Base-by-base conservation (phyloP, 1,140 invertebrate genomes). In the Micrasema longulum region DNA sequence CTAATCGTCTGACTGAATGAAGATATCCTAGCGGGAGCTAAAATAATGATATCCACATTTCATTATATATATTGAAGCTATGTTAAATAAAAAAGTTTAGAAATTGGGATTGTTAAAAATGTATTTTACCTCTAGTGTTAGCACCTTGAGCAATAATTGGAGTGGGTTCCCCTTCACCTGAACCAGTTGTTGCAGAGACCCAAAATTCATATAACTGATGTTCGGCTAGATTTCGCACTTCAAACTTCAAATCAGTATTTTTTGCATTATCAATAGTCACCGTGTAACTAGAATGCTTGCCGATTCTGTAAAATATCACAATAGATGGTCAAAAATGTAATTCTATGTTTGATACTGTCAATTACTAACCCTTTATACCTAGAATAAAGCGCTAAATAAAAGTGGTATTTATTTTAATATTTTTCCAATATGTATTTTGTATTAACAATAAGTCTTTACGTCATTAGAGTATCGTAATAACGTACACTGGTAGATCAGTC, bases 121-220 rank as follows among this genome's bases (percentile, higher is more conserved):
- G 23, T 65, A 65, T 53, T 35, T 52, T 67, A 84, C 84, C 83
- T 77, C 83, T 81, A 7, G 78, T 76, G 52, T 78, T 83, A 16
- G 83, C 82, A 18, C 83, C 81, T 66, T 84, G 83, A 14, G 81
- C 81, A 2, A 84, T 82, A 0, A 84, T 83, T 0, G 85, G 84
- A 1, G 87, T 89, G n/a, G 87, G 79, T 77, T 88, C 88, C 0
- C 91, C 92, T 81, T 94, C 92, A 0, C 92, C 93, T 0, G 89
- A 86, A 3, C 87, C 87, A 0, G 92, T 94, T 1, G 90, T 91
- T 1, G 92, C 92, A 1, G 91, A 91, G 26, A 93, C 90, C 92
- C 92, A 94, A 80, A 94, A 92, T 80, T 93, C 91, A 77, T 93
- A 93, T 7, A 88, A 79, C 77, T 91, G 88, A 57, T 88, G 87